These are phyloP conservation scores for Trimorus sp. DNA, from an alignment of 2,888 invertebrate species.

Conservation along the genomic window DNA sequence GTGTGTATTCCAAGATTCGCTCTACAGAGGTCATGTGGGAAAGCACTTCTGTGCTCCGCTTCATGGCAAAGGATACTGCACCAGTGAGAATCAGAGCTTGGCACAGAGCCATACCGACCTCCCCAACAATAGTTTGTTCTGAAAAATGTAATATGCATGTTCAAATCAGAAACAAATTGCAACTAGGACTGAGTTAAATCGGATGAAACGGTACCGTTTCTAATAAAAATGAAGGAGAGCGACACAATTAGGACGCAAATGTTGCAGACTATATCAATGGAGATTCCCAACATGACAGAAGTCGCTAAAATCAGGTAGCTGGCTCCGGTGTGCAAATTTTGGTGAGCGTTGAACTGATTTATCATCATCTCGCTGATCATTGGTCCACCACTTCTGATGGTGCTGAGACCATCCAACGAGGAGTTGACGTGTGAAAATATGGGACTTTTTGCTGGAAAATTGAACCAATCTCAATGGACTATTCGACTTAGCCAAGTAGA, in stretches of 20 bases:
- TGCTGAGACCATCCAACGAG: conserved; percentile 91
- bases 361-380: conserved; percentile 85
- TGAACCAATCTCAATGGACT: background rate
- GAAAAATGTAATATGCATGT: background rate
- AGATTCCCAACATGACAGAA: conserved; percentile 46
- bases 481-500: background rate
- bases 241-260: background rate
- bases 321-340: conserved; percentile 88
- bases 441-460: conserved; percentile 87
- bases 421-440: conserved; percentile 95
- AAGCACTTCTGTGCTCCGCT: conserved; percentile 89
- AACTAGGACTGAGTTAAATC: no score
- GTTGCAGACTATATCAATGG: conserved; percentile 45
- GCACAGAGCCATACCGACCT: conserved; percentile 88
- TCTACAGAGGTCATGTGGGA: conserved; percentile 91
- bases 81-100: conserved; percentile 89
- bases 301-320: conserved; percentile 85
- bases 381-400: conserved; percentile 91
- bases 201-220: background rate
- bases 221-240: conserved; percentile 14
- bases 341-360: conserved; percentile 87
- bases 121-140: conserved; percentile 84
- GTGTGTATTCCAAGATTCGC: conserved; percentile 89
- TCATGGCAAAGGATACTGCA: conserved; percentile 91
- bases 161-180: no score